These are phyloP conservation scores for Lordiphosa clarofinis DNA, from an alignment of 1,140 invertebrate genomes.

Conservation along the genomic window DNA sequence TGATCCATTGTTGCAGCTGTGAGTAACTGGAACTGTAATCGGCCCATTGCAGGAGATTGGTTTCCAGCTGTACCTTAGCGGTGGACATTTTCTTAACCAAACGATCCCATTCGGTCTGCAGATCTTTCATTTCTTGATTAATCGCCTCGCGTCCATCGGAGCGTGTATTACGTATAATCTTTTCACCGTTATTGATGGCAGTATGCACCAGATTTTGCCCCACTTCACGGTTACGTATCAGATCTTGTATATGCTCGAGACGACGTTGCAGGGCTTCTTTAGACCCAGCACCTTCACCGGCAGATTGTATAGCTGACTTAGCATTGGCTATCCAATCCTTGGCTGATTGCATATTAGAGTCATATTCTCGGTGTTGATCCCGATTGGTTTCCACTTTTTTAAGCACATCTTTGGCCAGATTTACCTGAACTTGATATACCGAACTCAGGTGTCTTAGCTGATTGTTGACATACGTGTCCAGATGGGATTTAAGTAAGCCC, in stretches of 20 bases:
- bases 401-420: conserved; percentile 94
- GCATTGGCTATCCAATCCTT: conserved; percentile 93
- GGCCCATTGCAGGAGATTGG: conserved; percentile 95
- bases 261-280: conserved; percentile 91
- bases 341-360: conserved; percentile 89
- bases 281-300: conserved; percentile 90
- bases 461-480: conserved; percentile 95
- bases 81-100: conserved; percentile 95
- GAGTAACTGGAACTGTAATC: conserved; percentile 95
- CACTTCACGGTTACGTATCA: conserved; percentile 91
- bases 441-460: conserved; percentile 94
- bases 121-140: conserved; percentile 91
- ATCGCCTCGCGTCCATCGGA: conserved; percentile 94
- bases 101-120: conserved; percentile 96
- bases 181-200: conserved; percentile 95
- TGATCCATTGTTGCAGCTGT: conserved; percentile 96
- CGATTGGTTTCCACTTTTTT: conserved; percentile 95
- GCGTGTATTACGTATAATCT: conserved; percentile 91
- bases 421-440: conserved; percentile 93
- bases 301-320: conserved; percentile 89
- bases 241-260: conserved; percentile 90
- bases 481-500: conserved; percentile 88
- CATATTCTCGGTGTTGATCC: conserved; percentile 92
- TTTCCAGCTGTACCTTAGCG: conserved; percentile 95
- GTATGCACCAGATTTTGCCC: conserved; percentile 94